A percentile compares a stretch with the other conserved stretches of the same genome.
Conservation (phyloP, 2,113 vertebrate genomes). For the Alaudala cheleensis region DNA sequence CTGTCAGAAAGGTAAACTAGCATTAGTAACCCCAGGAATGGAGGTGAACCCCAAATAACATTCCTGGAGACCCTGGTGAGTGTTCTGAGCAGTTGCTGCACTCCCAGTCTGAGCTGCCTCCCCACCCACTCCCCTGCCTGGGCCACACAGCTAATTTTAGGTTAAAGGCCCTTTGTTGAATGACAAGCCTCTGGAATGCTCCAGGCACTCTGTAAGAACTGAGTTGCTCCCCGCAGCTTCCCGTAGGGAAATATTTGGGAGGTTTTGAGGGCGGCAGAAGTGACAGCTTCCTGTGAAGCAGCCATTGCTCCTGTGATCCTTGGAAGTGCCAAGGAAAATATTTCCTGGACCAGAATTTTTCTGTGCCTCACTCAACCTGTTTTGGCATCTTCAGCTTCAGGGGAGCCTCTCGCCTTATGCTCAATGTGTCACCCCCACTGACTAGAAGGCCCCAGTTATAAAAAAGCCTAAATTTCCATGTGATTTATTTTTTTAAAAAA, state of each 20-base stretch:
- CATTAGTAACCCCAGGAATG: not conserved
- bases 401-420: not conserved
- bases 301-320: rapidly evolving
- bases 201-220: not conserved
- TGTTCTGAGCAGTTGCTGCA: rapidly evolving
- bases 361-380: not conserved
- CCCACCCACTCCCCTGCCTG: not conserved
- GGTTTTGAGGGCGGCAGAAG: not conserved
- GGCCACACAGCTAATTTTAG: not conserved
- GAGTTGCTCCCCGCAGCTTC: not conserved
- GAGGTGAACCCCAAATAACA: not conserved
- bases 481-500: not conserved
- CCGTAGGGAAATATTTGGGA: not conserved
- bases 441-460: not conserved
- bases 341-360: not conserved
- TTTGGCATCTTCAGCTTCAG: not conserved
- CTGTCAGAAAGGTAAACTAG: not conserved
- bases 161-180: not conserved
- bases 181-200: not conserved
- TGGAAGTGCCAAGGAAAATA: not conserved
- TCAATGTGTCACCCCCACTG: not conserved
- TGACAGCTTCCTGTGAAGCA: not conserved
- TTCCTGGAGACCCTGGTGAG: not conserved
- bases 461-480: not conserved
- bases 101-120: not conserved